Conservation (phyloP, 1,140 invertebrate genomes). For the Sogatella furcifera region DNA sequence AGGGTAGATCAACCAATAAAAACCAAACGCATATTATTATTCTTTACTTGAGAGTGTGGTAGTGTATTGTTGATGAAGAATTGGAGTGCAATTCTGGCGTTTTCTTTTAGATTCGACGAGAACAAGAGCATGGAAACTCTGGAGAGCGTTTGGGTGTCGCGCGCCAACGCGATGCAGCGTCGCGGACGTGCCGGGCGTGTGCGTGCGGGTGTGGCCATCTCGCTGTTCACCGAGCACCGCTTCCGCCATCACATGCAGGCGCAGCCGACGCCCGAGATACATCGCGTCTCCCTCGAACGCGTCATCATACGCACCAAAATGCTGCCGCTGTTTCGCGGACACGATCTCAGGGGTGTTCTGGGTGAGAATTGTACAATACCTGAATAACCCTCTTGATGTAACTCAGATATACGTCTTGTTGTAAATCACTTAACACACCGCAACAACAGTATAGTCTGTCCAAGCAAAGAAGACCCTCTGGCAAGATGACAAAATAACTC, state of each 20-base stretch:
- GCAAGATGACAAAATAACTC: no score
- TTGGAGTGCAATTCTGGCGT: not conserved
- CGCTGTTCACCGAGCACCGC: constrained; percentile 61
- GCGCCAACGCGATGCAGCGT: not conserved
- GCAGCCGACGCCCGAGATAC: constrained; percentile 73
- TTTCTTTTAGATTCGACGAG: not conserved
- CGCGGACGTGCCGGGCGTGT: constrained; percentile 41
- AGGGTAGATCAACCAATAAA: no score
- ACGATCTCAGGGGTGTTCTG: constrained; percentile 54
- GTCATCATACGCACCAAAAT: constrained; percentile 81
- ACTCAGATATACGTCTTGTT: not conserved
- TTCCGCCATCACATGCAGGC: constrained; percentile 48
- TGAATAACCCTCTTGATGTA: no score
- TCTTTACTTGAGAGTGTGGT: no score
- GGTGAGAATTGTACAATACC: constrained; percentile 30
- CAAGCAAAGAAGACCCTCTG: no score
- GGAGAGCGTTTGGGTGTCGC: not conserved
- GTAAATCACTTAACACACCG: no score
- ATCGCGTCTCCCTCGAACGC: constrained; percentile 75
- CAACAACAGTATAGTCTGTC: no score
- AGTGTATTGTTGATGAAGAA: no score
- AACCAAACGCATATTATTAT: no score
- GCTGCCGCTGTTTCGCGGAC: constrained; percentile 51
- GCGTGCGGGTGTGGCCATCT: constrained; percentile 71
- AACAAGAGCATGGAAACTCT: not conserved